phyloP scores from a whole-genome alignment of 1,140 invertebrate genomes.

The Hormaphis cornu region DNA sequence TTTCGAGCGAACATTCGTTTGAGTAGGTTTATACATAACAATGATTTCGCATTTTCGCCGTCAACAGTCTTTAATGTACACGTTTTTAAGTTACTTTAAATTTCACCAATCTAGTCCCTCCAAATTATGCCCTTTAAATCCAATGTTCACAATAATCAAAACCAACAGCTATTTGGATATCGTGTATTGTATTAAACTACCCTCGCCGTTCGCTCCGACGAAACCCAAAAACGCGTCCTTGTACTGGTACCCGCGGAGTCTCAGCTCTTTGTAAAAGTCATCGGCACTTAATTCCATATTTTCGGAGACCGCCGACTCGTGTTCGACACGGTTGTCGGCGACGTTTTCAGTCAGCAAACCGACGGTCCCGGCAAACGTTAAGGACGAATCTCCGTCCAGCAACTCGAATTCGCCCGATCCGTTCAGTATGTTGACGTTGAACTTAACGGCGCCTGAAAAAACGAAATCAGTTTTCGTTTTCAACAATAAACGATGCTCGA shows the following conservation, averaged over 20 bases:
- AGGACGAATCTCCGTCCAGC: constrained; percentile 64
- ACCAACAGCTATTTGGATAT: no score
- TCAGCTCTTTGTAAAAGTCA: constrained; percentile 93
- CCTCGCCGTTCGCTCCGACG: constrained; percentile 53
- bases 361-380: constrained; percentile 68
- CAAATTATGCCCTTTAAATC: no score
- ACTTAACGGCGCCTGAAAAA: constrained; percentile 54
- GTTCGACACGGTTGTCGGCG: constrained; percentile 47
- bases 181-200: constrained; percentile 38
- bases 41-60: no score
- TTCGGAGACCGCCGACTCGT: constrained; percentile 41
- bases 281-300: constrained; percentile 52
- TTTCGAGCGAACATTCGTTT: no score
- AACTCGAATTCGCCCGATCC: constrained; percentile 81
- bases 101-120: no score
- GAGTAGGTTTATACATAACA: no score
- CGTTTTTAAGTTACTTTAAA: no score
- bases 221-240: constrained; percentile 75
- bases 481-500: no score
- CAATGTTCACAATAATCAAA: background rate
- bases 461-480: background rate
- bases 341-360: constrained; percentile 51
- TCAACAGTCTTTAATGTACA: no score
- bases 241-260: constrained; percentile 89
- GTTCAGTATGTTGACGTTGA: constrained; percentile 73